These are phyloP conservation scores for Oscheius sp. DNA, from an alignment of 1,140 invertebrate species.

Conservation along the genomic window DNA sequence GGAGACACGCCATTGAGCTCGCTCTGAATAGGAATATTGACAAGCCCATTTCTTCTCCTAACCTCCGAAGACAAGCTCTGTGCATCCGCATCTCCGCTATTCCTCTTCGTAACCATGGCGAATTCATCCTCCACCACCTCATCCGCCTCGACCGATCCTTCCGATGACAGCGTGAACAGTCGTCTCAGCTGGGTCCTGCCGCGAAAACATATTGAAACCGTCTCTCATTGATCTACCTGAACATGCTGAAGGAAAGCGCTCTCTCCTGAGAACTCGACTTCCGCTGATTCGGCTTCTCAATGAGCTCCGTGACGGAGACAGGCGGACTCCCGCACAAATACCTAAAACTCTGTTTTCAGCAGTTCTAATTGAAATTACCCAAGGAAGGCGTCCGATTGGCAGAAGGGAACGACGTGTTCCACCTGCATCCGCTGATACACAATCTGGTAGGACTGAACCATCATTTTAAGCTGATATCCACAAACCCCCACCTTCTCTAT, in stretches of 20 bases:
- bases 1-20: neutral
- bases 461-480: neutral
- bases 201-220: neutral
- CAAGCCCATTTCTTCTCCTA: neutral
- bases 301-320: slow-evolving; percentile 33
- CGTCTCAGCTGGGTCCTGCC: slow-evolving; percentile 11
- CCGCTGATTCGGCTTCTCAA: slow-evolving; percentile 25
- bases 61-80: slow-evolving; percentile 3
- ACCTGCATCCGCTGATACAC: slow-evolving; percentile 35
- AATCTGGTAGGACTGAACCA: slow-evolving; percentile 36
- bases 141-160: slow-evolving; percentile 14
- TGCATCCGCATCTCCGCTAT: neutral
- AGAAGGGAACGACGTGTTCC: slow-evolving; percentile 36
- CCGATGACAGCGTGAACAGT: slow-evolving; percentile 18
- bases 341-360: neutral
- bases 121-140: slow-evolving; percentile 4
- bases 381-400: slow-evolving; percentile 38
- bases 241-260: slow-evolving; percentile 36
- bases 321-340: slow-evolving; percentile 36
- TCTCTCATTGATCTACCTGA: slow-evolving; percentile 25
- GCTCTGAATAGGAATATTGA: neutral
- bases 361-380: neutral
- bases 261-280: slow-evolving; percentile 8
- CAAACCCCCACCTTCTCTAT: slow-evolving; percentile 34
- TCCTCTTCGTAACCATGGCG: neutral